Base-by-base conservation (phyloP, 2,797 vertebrate genomes). In the Spinibarbus caldwelli region DNA sequence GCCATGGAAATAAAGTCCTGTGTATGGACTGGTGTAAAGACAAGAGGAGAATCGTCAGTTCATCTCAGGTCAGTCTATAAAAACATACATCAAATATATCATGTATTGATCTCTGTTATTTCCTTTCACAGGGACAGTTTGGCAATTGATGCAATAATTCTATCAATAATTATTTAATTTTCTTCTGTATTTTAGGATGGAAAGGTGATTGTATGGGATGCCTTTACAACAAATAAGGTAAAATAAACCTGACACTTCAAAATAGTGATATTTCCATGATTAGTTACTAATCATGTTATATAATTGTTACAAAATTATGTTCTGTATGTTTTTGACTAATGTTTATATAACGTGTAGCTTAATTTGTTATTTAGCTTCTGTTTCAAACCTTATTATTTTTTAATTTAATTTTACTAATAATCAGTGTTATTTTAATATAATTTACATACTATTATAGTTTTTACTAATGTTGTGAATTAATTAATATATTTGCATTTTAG, bases 1-100 rank as follows among this genome's bases (percentile, higher is more conserved):
- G 98, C 86, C 98, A 99, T 0, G 98, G 98, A 1, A 99, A 99
- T 93, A 99, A 99, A 94, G 98, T 99, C 72, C 96, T 99, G 87
- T 99, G 98, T 84, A 99, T 99, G 98, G 98, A 99, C 92, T 99
- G 98, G 98, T 99, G 98, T 90, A 97, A 97, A 90, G 98, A 99
- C 92, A 99, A 99, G 92, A 95, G 98, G 88, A 97, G 98, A 89
- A 96, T 99, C 9, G 98, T 99, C 92, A 99, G 98, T 95, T 99
- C 98, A 5, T 99, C 98, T n/a, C 98, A 99, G 98, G 98, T 99
- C 83, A 14, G 83, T 36, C 11, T 34, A 19, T 43, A 68, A 67
- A 77, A 14, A 12, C 17, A 71, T 15, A 31, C 1, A 64, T 23
- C 7, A 29, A 4, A 59, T 15, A 10, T 9, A 23, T 54, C 47